Evolutionary conservation across 2,797 vertebrate species (phyloP).

Genomic region (Crenichthys baileyi): DNA sequence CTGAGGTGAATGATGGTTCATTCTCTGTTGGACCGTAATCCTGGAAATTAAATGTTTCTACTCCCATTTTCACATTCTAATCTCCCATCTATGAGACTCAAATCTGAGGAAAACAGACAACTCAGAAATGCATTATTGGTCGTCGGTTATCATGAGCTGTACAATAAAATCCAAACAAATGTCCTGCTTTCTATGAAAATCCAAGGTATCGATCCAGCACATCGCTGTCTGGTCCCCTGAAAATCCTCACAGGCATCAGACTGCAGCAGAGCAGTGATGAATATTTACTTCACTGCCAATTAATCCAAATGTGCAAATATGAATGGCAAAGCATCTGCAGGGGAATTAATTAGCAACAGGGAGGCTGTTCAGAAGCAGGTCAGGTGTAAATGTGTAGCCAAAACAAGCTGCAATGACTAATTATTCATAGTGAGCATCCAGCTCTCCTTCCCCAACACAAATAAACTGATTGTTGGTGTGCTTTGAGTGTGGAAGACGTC

Average conservation of each 20-base stretch:
- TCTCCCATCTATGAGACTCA: neutral
- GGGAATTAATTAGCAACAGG: neutral
- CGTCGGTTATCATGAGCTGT: neutral
- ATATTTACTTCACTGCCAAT: constrained; percentile 28
- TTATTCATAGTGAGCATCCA: constrained; percentile 17
- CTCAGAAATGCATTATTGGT: neutral
- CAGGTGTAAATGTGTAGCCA: constrained; percentile 22
- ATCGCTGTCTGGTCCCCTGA: constrained; percentile 31
- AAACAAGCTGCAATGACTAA: constrained; percentile 23
- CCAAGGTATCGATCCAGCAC: constrained; percentile 24
- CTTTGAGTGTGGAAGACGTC: neutral
- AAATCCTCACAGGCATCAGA: constrained; percentile 16
- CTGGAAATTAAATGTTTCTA: no score
- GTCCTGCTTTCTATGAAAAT: constrained; percentile 16
- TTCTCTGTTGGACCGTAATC: no score
- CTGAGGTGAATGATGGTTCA: no score
- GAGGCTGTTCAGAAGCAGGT: constrained; percentile 14
- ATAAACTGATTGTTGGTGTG: constrained; percentile 11
- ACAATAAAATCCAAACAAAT: neutral
- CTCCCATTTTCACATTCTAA: no score
- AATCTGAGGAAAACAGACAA: neutral
- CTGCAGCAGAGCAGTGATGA: constrained; percentile 10
- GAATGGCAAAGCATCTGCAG: neutral
- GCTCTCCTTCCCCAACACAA: neutral
- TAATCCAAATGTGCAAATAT: constrained; percentile 29